Evolutionary conservation across 2,113 vertebrate species (phyloP), one percentile per base, ranked within the genome.

Genomic region (Stercorarius parasiticus): DNA sequence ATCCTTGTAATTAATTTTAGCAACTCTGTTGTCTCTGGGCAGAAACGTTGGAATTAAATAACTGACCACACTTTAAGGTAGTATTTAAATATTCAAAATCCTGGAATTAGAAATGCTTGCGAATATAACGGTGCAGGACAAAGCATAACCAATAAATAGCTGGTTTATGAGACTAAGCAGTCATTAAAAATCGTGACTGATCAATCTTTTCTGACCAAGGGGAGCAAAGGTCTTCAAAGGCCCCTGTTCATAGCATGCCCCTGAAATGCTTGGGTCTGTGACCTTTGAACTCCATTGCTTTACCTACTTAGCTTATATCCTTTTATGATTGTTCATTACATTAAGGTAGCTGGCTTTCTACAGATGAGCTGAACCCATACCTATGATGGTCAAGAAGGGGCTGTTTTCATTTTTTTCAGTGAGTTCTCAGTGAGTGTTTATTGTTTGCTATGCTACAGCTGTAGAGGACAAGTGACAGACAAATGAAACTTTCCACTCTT

Each of bases 191-290:
- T 97, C 76, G 93, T 67, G 92, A 94, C 83, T 94, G 94, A 98
- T 97, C 95, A 95, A 96, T 96, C 96, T 88, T 81, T 97, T 91
- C 81, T 98, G 97, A 97, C 96, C 95, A 96, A 96, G 73, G 65
- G 79, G 96, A 97, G 91, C 96, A 98, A 97, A 98, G 98, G 98
- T 98, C 98, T 94, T 86, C 88, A 93, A 93, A 98, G 96, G 96
- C 86, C 93, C 86, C 96, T 98, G 96, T 98, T 98, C 97, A 93
- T 66, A 91, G 93, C 94, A 97, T 93, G 95, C 79, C 90, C 94
- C 52, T 67, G 86, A 94, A 97, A 74, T 88, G 92, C 96, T 78
- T 90, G 93, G 96, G 90, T 88, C 91, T 91, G 88, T 50, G 89
- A 95, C 96, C 95, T 97, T 22, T 95, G 96, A 86, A 80, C 97